These are phyloP conservation scores for Pyxicephalus adspersus DNA, from an alignment of 2,113 vertebrate genomes.

Conservation along the genomic window DNA sequence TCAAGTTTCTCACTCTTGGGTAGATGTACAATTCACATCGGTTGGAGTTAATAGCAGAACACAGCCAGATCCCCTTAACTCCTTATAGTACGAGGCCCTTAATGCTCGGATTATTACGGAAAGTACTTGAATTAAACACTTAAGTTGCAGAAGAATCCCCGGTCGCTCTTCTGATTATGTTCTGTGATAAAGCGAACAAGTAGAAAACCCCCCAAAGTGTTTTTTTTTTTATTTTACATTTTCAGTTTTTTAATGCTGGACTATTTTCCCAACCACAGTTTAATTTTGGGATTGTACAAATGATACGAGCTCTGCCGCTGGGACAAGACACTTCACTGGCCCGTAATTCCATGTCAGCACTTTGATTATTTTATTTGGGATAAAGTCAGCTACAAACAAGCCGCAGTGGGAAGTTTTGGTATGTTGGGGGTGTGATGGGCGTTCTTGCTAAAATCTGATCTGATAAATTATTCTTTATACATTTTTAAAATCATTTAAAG, in stretches of 20 bases:
- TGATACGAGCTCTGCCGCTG: slow-evolving; percentile 57
- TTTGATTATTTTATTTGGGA: slow-evolving; percentile 68
- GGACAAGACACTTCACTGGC: slow-evolving; percentile 64
- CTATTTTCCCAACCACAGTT: slow-evolving; percentile 63
- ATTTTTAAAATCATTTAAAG: no score
- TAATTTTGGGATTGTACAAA: slow-evolving; percentile 58
- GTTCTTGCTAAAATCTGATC: slow-evolving; percentile 53
- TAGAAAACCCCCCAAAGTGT: not conserved
- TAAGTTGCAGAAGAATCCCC: slow-evolving; percentile 33
- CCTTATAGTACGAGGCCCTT: slow-evolving; percentile 34
- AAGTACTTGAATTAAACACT: slow-evolving; percentile 48
- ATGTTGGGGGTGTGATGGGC: slow-evolving; percentile 59
- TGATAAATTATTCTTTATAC: no score
- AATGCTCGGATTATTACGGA: slow-evolving; percentile 35
- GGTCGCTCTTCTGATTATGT: slow-evolving; percentile 27
- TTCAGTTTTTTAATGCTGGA: slow-evolving; percentile 48
- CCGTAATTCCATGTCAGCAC: slow-evolving; percentile 62
- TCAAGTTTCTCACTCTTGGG: not conserved
- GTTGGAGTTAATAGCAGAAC: slow-evolving; percentile 28
- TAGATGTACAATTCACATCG: slow-evolving; percentile 14
- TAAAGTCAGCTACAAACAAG: slow-evolving; percentile 59
- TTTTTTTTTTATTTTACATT: slow-evolving; percentile 27
- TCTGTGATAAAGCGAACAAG: not conserved
- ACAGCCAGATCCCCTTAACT: slow-evolving; percentile 39
- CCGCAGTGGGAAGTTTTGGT: slow-evolving; percentile 57